These are phyloP conservation scores for Trichechus manatus DNA, from an alignment of 2,113 vertebrate genomes.

Conservation along the genomic window DNA sequence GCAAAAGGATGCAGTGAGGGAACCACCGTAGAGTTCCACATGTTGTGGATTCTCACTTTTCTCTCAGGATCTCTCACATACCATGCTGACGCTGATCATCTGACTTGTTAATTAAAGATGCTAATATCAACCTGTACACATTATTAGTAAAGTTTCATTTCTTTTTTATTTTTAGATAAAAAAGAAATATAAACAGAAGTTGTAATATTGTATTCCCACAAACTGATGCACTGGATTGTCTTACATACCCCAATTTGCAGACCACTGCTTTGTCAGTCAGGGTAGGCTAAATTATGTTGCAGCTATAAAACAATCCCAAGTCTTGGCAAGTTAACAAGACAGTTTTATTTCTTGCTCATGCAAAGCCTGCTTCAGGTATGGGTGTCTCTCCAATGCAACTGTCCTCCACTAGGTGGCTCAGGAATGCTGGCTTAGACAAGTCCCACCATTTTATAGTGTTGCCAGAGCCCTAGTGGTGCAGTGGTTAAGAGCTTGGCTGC, in stretches of 20 bases:
- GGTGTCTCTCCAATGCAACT: background rate
- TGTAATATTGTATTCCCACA: background rate
- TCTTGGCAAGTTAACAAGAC: background rate
- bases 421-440: background rate
- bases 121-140: background rate
- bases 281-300: background rate
- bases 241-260: background rate
- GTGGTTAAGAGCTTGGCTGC: too few relatives aligned
- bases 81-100: background rate
- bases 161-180: slow-evolving; percentile 5
- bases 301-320: background rate
- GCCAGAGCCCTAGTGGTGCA: too few relatives aligned
- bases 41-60: background rate
- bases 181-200: slow-evolving; percentile 24
- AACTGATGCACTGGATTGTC: background rate
- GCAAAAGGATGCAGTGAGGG: background rate
- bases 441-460: background rate
- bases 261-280: background rate
- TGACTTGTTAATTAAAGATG: background rate
- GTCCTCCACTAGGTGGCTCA: background rate
- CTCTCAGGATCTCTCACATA: background rate
- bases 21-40: background rate
- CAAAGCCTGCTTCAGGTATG: background rate
- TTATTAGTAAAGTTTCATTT: background rate
- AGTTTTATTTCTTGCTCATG: background rate